A percentile compares a stretch with the other conserved stretches of the same genome.
Evolutionary conservation across 2,113 vertebrate genomes (phyloP).

Genomic region (Merops nubicus): DNA sequence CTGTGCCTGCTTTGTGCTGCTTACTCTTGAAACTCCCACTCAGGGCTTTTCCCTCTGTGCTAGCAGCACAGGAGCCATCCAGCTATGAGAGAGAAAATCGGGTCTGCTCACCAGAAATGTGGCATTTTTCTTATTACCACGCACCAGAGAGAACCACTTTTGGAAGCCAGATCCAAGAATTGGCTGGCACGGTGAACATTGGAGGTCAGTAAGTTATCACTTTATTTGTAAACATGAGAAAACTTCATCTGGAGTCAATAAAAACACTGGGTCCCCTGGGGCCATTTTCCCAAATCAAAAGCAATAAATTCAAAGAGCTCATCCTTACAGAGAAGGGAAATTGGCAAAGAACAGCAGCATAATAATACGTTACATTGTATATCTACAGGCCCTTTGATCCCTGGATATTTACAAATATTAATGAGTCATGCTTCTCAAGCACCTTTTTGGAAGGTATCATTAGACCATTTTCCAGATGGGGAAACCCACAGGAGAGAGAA

Average conservation of each 20-base stretch:
- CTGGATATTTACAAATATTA: slow-evolving; percentile 63
- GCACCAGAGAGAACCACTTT: background rate
- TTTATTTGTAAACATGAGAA: slow-evolving; percentile 59
- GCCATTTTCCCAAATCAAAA: background rate
- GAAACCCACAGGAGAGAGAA: slow-evolving; percentile 35
- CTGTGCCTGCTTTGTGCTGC: background rate
- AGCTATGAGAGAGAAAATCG: background rate
- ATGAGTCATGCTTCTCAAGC: slow-evolving; percentile 44
- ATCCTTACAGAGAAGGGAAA: slow-evolving; percentile 39
- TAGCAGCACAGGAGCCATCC: background rate
- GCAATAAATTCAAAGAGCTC: slow-evolving; percentile 46
- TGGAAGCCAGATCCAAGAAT: background rate
- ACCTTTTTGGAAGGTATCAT: slow-evolving; percentile 63
- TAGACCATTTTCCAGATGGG: slow-evolving; percentile 47
- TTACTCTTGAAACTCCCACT: background rate
- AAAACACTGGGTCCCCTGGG: background rate
- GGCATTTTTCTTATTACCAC: background rate
- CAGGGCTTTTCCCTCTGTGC: background rate
- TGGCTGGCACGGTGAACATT: background rate
- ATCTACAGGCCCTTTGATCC: slow-evolving; percentile 46
- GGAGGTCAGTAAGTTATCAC: slow-evolving; percentile 27
- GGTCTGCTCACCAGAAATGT: background rate
- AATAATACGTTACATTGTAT: slow-evolving; percentile 23
- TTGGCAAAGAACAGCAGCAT: background rate
- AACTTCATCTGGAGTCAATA: slow-evolving; percentile 55